Conservation (phyloP, 2,113 vertebrate genomes). For the Cephalopholis sonnerati region DNA sequence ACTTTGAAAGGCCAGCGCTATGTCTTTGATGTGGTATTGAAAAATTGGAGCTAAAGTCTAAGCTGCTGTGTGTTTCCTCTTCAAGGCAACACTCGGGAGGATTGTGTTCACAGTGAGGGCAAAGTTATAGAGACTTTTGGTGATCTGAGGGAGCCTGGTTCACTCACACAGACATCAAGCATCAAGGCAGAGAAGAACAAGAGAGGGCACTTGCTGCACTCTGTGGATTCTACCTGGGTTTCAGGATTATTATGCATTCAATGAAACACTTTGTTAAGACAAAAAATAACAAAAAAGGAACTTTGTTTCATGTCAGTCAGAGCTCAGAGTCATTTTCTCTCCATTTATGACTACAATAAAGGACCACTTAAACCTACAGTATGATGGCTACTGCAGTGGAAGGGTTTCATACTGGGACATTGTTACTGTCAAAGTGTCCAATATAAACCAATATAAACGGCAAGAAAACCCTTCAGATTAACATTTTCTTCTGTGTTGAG, state of each 20-base stretch:
- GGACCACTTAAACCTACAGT: not conserved
- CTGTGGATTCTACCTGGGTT: conserved; percentile 8
- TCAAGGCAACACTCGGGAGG: conserved; percentile 45
- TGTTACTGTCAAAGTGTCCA: not conserved
- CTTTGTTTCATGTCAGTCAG: not conserved
- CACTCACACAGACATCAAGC: conserved; percentile 19
- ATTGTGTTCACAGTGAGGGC: conserved; percentile 26
- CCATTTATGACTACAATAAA: not conserved
- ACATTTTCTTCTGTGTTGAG: too few species aligned
- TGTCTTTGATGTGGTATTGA: conserved; percentile 28
- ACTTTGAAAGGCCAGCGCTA: not conserved
- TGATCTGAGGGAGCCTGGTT: conserved; percentile 41
- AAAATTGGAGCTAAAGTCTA: conserved; percentile 2
- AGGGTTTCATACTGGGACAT: not conserved
- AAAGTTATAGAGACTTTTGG: conserved; percentile 32
- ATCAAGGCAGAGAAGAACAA: conserved; percentile 13
- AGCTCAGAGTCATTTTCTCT: not conserved
- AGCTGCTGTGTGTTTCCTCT: conserved; percentile 39
- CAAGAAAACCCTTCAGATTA: not conserved
- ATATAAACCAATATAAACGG: not conserved
- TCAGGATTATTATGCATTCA: conserved; percentile 7
- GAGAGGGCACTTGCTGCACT: not conserved
- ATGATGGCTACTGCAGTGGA: not conserved
- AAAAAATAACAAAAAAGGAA: not conserved
- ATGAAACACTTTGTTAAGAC: conserved; percentile 1